These are phyloP conservation scores for Loxodonta africana DNA, from an alignment of 2,113 vertebrate species.

Conservation along the genomic window DNA sequence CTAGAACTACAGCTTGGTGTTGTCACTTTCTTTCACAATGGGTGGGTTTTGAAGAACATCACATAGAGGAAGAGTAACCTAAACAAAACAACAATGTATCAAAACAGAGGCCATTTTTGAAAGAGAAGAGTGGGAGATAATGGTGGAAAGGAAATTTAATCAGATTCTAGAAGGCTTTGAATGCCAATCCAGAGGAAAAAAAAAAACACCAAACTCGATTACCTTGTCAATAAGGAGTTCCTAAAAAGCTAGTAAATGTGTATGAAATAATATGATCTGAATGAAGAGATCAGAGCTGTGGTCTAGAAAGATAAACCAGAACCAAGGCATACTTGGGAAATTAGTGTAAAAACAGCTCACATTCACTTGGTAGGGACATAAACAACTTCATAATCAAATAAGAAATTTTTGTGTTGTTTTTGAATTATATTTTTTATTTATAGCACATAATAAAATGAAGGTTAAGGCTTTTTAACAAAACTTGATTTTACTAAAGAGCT, in stretches of 20 bases:
- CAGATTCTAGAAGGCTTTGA: neutral
- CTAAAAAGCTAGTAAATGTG: neutral
- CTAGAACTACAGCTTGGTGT: neutral
- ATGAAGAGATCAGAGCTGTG: neutral
- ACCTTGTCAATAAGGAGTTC: neutral
- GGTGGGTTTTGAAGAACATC: neutral
- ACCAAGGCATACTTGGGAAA: neutral
- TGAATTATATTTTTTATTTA: conserved; percentile 33
- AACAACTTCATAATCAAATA: neutral
- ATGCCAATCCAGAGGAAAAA: neutral
- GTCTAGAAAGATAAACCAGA: neutral
- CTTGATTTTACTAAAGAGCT: conserved; percentile 61
- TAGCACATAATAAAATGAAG: conserved; percentile 52
- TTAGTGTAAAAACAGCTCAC: neutral
- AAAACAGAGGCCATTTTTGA: neutral
- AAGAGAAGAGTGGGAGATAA: neutral
- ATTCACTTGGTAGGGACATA: neutral
- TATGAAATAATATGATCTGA: neutral
- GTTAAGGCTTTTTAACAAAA: conserved; percentile 44
- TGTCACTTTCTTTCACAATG: neutral
- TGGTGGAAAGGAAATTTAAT: neutral
- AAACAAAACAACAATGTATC: neutral
- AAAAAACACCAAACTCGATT: neutral
- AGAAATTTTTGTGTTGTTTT: neutral
- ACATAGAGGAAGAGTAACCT: neutral